A percentile compares a stretch with the other conserved stretches of the same genome.
Evolutionary conservation across 2,888 invertebrate genomes (phyloP).

Genomic region (Dicranocentrus wangi): DNA sequence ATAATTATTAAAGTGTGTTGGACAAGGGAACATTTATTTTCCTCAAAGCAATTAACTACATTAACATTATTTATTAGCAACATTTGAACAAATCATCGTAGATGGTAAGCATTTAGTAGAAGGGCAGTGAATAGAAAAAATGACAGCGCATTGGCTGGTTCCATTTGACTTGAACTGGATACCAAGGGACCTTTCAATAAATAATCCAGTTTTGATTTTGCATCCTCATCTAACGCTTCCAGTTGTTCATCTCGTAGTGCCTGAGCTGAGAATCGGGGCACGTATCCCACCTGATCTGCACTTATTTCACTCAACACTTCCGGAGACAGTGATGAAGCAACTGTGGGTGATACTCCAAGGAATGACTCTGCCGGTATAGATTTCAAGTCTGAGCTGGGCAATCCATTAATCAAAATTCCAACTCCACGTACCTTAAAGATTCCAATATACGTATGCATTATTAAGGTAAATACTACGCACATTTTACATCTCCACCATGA

Average conservation of each 20-base stretch:
- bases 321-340: conserved; percentile 56
- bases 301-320: conserved; percentile 47
- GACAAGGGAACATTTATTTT: too few species aligned
- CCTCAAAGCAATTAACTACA: too few species aligned
- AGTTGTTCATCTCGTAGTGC: conserved; percentile 65
- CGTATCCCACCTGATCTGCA: conserved; percentile 62
- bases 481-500: too few species aligned
- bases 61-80: too few species aligned
- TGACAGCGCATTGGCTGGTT: too few species aligned
- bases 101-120: too few species aligned
- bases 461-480: too few species aligned
- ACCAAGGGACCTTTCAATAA: conserved; percentile 66
- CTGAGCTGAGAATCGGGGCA: conserved; percentile 70
- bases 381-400: conserved; percentile 43
- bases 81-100: too few species aligned
- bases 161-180: too few species aligned
- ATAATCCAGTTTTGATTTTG: conserved; percentile 47
- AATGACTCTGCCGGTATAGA: conserved; percentile 68
- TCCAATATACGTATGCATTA: too few species aligned
- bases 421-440: conserved; percentile 69
- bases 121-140: too few species aligned
- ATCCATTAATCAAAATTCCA: conserved; percentile 66
- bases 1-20: too few species aligned
- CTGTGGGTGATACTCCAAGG: conserved; percentile 66
- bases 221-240: conserved; percentile 50